phyloP scores from a whole-genome alignment of 2,113 vertebrate genomes.

The Oxyruncus cristatus region DNA sequence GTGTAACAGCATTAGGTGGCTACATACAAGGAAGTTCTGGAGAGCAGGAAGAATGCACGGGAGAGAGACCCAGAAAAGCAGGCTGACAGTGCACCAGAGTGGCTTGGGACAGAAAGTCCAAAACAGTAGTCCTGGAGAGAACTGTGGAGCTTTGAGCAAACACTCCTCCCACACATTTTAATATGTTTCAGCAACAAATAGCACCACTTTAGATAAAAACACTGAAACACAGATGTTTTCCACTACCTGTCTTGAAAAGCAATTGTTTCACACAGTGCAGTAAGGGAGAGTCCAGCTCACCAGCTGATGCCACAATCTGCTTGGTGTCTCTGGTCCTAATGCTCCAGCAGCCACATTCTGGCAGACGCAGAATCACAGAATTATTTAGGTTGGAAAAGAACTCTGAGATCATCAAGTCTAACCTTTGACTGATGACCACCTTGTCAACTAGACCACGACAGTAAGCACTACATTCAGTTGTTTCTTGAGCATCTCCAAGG shows the following conservation, averaged over 20 bases:
- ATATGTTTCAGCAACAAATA: background rate
- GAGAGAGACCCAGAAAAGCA: background rate
- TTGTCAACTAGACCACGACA: background rate
- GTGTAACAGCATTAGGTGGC: background rate
- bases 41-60: background rate
- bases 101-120: rapidly evolving
- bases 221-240: background rate
- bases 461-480: background rate
- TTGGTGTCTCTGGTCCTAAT: background rate
- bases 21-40: background rate
- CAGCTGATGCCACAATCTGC: rapidly evolving
- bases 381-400: background rate
- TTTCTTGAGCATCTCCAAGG: background rate
- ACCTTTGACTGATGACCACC: background rate
- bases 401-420: background rate
- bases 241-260: background rate
- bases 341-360: rapidly evolving
- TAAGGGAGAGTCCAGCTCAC: background rate
- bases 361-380: background rate
- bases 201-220: background rate
- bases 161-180: background rate
- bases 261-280: background rate
- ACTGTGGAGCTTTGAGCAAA: background rate
- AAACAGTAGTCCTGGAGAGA: background rate
- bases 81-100: background rate